Percentiles rank a stretch among this genome's conserved stretches.
These are phyloP conservation scores for Ischnus inquisitorius DNA, from an alignment of 2,888 invertebrate genomes.

Conservation along the genomic window DNA sequence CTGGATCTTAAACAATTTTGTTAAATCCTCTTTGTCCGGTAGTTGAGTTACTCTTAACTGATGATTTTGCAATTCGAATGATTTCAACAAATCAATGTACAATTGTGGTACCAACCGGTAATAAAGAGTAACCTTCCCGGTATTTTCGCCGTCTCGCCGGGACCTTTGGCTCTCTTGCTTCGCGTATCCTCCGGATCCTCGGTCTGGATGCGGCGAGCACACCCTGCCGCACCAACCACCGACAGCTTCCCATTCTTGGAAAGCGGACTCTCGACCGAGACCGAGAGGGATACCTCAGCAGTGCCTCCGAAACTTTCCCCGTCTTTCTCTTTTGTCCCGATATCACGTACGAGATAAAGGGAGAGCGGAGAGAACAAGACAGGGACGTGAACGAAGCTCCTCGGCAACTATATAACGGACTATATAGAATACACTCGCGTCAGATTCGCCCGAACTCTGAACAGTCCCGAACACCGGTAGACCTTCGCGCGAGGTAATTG, in stretches of 20 bases:
- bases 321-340: neutral
- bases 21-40: too few relatives aligned
- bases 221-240: constrained; percentile 16
- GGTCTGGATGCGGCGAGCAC: neutral
- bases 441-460: constrained; percentile 29
- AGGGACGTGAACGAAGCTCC: constrained; percentile 1
- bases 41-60: too few relatives aligned
- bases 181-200: constrained; percentile 11
- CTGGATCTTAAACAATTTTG: too few relatives aligned
- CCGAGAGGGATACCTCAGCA: constrained; percentile 21
- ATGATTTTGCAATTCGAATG: neutral
- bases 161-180: constrained; percentile 24
- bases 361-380: neutral
- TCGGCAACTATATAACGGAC: neutral
- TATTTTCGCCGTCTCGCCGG: neutral
- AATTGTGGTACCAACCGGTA: neutral
- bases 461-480: constrained; percentile 1
- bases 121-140: constrained; percentile 4
- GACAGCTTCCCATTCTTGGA: constrained; percentile 57
- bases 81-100: neutral
- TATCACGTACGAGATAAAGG: neutral
- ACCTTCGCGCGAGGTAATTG: constrained; percentile 33
- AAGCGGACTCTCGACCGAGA: constrained; percentile 24
- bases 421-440: constrained; percentile 12
- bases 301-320: neutral